Percentiles rank a stretch among this genome's conserved stretches.
phyloP scores from a whole-genome alignment of 1,140 invertebrate species.

The Drosophila hydei region DNA sequence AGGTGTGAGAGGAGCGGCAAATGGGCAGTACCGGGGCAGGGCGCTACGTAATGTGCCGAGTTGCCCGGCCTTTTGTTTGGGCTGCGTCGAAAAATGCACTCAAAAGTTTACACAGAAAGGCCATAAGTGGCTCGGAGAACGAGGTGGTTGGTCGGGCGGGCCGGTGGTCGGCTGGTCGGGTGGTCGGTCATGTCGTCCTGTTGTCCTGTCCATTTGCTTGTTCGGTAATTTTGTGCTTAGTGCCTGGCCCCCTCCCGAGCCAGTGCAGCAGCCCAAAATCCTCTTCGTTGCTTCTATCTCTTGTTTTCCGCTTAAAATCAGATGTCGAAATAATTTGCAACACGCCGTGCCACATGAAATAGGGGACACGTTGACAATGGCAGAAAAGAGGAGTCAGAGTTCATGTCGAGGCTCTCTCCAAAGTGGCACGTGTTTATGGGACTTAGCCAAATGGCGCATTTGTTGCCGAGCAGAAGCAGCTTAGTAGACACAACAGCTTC shows the following conservation, averaged over 20 bases:
- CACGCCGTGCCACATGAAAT: slow-evolving; percentile 70
- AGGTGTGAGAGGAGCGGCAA: background rate
- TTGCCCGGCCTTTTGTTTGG: slow-evolving; percentile 74
- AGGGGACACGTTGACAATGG: slow-evolving; percentile 17
- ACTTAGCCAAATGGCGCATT: slow-evolving; percentile 61
- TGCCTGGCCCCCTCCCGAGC: slow-evolving; percentile 14
- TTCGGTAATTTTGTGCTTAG: slow-evolving; percentile 78
- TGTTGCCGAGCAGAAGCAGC: slow-evolving; percentile 45
- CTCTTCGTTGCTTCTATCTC: slow-evolving; percentile 61
- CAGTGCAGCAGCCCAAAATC: slow-evolving; percentile 26
- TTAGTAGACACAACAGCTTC: slow-evolving; percentile 30
- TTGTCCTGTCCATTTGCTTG: slow-evolving; percentile 60
- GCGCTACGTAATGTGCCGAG: slow-evolving; percentile 56
- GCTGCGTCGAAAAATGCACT: slow-evolving; percentile 77
- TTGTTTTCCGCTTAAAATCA: slow-evolving; percentile 83
- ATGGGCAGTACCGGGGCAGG: background rate
- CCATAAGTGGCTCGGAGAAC: slow-evolving; percentile 65
- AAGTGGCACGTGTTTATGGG: slow-evolving; percentile 77
- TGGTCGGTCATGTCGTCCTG: slow-evolving; percentile 3
- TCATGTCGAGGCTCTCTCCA: slow-evolving; percentile 18
- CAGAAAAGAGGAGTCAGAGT: background rate
- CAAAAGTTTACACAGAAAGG: slow-evolving; percentile 81
- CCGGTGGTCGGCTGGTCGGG: background rate
- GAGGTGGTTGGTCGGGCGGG: slow-evolving; percentile 6
- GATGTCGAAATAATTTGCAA: slow-evolving; percentile 83